These are phyloP conservation scores for Dasyurus viverrinus DNA, from an alignment of 2,113 vertebrate genomes.

Conservation along the genomic window DNA sequence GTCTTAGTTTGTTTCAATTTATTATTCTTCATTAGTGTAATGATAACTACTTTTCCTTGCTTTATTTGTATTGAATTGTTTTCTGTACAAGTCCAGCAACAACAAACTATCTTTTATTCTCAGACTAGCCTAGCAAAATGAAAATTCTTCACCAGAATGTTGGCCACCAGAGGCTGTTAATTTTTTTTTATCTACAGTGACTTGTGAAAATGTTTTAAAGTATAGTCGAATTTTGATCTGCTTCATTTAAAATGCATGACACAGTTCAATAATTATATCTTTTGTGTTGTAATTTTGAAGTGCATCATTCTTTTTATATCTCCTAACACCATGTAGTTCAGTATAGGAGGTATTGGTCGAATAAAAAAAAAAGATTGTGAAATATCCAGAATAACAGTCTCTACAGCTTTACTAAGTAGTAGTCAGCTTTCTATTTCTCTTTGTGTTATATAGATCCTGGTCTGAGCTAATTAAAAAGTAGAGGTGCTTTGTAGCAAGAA, in stretches of 20 bases:
- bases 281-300: neutral
- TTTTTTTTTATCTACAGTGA: neutral
- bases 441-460: neutral
- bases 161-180: neutral
- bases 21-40: neutral
- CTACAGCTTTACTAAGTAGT: neutral
- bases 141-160: neutral
- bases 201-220: neutral
- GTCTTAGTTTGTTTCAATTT: neutral
- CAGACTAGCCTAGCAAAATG: neutral
- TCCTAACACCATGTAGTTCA: neutral
- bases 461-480: neutral
- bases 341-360: neutral
- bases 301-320: neutral
- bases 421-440: neutral
- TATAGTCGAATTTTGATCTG: neutral
- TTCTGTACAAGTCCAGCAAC: neutral
- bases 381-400: neutral
- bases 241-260: neutral
- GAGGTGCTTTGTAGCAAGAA: neutral
- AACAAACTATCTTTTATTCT: neutral
- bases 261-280: neutral
- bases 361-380: neutral
- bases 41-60: neutral
- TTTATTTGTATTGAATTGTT: neutral